Conservation (phyloP, 2,113 vertebrate species). For the Chitala chitala region DNA sequence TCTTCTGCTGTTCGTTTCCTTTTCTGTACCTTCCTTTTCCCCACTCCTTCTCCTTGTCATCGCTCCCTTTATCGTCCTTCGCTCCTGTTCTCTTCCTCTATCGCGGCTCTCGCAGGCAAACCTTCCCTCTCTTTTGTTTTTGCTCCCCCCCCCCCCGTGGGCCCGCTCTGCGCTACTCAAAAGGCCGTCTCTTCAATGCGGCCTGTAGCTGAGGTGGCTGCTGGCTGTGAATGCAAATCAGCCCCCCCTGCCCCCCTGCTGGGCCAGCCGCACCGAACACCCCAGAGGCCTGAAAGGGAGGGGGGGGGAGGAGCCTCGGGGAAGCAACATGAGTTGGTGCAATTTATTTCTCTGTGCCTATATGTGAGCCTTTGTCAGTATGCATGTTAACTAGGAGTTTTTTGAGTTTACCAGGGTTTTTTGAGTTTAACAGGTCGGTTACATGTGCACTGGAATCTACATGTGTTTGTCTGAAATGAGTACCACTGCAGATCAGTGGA, state of each 20-base stretch:
- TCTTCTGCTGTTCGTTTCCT: background rate
- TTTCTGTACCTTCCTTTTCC: background rate
- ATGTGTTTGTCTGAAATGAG: too few species aligned
- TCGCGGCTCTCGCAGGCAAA: background rate
- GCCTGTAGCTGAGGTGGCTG: constrained; percentile 46
- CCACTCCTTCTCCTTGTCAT: background rate
- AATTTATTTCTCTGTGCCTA: constrained; percentile 11
- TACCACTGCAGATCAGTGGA: too few species aligned
- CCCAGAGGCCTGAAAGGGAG: constrained; percentile 37
- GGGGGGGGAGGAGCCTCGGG: background rate
- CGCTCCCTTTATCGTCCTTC: background rate
- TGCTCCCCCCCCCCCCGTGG: constrained; percentile 3
- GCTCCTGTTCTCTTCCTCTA: background rate
- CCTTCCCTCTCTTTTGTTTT: background rate
- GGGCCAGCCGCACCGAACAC: constrained; percentile 35
- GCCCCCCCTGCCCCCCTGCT: constrained; percentile 25
- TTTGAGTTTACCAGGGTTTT: background rate
- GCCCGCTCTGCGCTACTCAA: constrained; percentile 44
- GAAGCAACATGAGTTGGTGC: constrained; percentile 13
- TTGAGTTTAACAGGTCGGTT: too few species aligned
- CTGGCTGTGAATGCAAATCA: constrained; percentile 56
- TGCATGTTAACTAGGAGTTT: background rate
- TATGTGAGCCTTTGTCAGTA: background rate
- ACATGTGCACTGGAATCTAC: too few species aligned
- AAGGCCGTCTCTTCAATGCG: constrained; percentile 54